phyloP scores from a whole-genome alignment of 2,797 vertebrate species.

The Champsocephalus gunnari region DNA sequence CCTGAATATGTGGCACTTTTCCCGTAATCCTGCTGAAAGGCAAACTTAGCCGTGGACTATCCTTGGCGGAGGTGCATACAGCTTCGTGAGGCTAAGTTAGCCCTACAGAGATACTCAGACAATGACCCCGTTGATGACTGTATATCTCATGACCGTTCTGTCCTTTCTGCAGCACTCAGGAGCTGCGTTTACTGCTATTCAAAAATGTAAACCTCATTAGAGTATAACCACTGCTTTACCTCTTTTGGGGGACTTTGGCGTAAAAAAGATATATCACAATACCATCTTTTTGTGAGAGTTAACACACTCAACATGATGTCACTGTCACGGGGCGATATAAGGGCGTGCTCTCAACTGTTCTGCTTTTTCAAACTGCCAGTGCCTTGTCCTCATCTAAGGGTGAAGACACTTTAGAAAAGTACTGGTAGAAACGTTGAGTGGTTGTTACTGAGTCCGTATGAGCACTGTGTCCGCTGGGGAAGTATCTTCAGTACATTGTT shows the following conservation, averaged over 20 bases:
- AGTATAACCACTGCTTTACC: conserved; percentile 56
- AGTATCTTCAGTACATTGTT: conserved; percentile 55
- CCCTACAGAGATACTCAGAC: conserved; percentile 43
- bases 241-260: conserved; percentile 31
- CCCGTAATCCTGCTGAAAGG: no score
- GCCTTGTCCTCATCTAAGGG: conserved; percentile 65
- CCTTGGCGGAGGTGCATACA: not conserved
- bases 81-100: conserved; percentile 27
- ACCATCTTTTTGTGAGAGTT: conserved; percentile 6
- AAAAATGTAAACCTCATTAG: conserved; percentile 45
- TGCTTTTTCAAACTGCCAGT: conserved; percentile 65
- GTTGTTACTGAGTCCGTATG: conserved; percentile 40
- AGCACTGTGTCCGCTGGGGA: conserved; percentile 54
- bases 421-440: conserved; percentile 18
- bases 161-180: conserved; percentile 40
- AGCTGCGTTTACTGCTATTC: conserved; percentile 22
- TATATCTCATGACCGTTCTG: conserved; percentile 20
- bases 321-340: conserved; percentile 39
- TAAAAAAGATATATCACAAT: conserved; percentile 11
- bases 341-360: conserved; percentile 31
- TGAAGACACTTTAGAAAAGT: conserved; percentile 45
- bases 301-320: conserved; percentile 62
- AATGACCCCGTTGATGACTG: conserved; percentile 6
- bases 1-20: no score
- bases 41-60: no score